Percentiles rank a stretch among this genome's conserved stretches.
phyloP scores from a whole-genome alignment of 2,113 vertebrate genomes.

The Myotis lucifugus region DNA sequence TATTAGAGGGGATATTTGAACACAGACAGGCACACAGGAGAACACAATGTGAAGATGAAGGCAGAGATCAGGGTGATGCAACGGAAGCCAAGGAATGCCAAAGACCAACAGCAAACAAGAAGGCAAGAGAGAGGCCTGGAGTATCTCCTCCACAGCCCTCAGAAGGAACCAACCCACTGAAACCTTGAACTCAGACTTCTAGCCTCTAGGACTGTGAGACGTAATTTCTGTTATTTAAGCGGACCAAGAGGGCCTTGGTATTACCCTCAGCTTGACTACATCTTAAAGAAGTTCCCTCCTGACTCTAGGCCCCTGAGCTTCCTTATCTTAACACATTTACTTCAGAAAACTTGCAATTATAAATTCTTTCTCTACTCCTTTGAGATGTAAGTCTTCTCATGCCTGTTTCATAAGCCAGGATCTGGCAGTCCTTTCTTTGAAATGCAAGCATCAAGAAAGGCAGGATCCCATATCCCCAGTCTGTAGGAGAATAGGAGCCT shows the following conservation, averaged over 20 bases:
- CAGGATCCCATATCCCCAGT: accelerated
- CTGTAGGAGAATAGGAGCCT: background rate
- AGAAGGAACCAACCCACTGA: background rate
- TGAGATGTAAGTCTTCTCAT: background rate
- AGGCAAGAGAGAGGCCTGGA: background rate
- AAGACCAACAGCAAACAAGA: background rate
- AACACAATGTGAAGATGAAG: background rate
- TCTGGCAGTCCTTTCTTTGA: background rate
- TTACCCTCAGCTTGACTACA: background rate
- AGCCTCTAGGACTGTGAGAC: background rate
- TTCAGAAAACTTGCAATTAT: background rate
- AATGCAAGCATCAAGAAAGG: background rate
- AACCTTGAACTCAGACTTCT: background rate
- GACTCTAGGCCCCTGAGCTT: background rate
- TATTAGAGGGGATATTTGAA: background rate
- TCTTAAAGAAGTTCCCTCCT: background rate
- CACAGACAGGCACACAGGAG: background rate
- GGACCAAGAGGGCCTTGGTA: background rate
- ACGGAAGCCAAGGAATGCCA: background rate
- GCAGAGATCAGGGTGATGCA: background rate
- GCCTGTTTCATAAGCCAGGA: background rate
- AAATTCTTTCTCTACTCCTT: background rate
- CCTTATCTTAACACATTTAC: background rate
- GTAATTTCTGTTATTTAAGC: background rate
- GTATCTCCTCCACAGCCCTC: background rate